Conservation (phyloP, 2,888 invertebrate genomes). For the Lingula anatina region DNA sequence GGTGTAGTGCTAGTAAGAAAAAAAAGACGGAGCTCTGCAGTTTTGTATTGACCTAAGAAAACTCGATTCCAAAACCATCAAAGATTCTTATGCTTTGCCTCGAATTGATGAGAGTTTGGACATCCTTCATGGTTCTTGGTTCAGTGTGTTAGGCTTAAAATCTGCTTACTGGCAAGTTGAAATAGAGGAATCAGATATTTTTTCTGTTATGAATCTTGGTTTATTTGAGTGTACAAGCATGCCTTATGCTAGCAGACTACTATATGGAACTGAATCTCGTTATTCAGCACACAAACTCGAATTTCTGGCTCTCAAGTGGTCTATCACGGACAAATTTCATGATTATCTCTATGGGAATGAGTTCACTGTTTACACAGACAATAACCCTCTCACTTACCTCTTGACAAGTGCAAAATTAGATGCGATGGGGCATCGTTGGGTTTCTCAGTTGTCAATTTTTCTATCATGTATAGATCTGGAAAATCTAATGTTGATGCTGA, state of each 20-base stretch:
- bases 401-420: constrained; percentile 7
- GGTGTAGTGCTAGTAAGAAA: constrained; percentile 12
- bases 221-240: constrained; percentile 21
- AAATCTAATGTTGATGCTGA: too few relatives aligned
- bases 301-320: too few relatives aligned
- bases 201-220: too few relatives aligned
- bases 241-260: constrained; percentile 14
- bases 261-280: constrained; percentile 7
- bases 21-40: constrained; percentile 10
- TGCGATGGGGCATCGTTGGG: constrained; percentile 3
- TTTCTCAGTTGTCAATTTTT: constrained; percentile 2
- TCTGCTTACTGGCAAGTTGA: too few relatives aligned
- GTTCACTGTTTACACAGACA: too few relatives aligned
- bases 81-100: constrained; percentile 11
- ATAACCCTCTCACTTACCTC: constrained; percentile 1
- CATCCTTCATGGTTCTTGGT: constrained; percentile 1
- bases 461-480: constrained; percentile 3
- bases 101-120: too few relatives aligned
- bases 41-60: constrained; percentile 12
- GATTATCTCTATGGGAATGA: too few relatives aligned
- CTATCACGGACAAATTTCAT: too few relatives aligned
- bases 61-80: constrained; percentile 8
- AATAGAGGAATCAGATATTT: too few relatives aligned
- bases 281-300: too few relatives aligned
- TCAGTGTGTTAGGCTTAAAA: constrained; percentile 15